Evolutionary conservation across 2,113 vertebrate genomes (phyloP), one percentile per base, ranked within the genome.

Genomic region (Sylvicapra grimmia): DNA sequence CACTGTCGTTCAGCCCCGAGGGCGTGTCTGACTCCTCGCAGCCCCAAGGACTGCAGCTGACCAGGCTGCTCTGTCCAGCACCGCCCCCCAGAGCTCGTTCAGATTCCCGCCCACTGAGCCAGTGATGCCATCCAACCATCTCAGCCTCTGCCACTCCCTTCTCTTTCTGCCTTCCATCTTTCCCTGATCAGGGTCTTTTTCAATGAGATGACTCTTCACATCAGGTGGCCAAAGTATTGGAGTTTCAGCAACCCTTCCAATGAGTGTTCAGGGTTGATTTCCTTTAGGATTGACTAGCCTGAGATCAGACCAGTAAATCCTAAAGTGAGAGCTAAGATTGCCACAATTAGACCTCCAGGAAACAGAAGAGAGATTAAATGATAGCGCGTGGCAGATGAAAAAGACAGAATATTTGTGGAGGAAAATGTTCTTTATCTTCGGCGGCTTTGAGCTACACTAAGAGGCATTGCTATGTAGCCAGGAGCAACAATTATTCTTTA

Each of bases 1-100:
- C 13, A 2, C 23, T 5, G n/a, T 0, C 1, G n/a, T 0, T 40
- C n/a, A 14, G 72, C 7, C 23, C 0, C 36, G 14, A 2, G 14
- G 72, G 21, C 6, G 1, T 15, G 72, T 6, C 72, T 15, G 23
- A 8, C 40, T 27, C 23, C 25, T 14, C 4, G 72, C 40, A 77
- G 40, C 72, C 40, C 72, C 72, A 0, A 2, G 40, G 40, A 14
- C 72, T 4, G 11, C 5, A 25, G 36, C 36, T 25, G 0, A 1
- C 36, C 36, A 75, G 36, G 21, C 72, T 14, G 12, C 72, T 8
- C 36, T 8, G 36, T 27, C 36, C 72, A 14, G 36, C 23, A 0
- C 36, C 4, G 40, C 25, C 72, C 14, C 72, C 72, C 72, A 44
- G 72, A 27, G 23, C 6, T 14, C 23, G 1, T 44, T 44, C 36